Evolutionary conservation across 2,113 vertebrate species (phyloP), one percentile per base, ranked within the genome.

Genomic region (Cinclus mexicanus): DNA sequence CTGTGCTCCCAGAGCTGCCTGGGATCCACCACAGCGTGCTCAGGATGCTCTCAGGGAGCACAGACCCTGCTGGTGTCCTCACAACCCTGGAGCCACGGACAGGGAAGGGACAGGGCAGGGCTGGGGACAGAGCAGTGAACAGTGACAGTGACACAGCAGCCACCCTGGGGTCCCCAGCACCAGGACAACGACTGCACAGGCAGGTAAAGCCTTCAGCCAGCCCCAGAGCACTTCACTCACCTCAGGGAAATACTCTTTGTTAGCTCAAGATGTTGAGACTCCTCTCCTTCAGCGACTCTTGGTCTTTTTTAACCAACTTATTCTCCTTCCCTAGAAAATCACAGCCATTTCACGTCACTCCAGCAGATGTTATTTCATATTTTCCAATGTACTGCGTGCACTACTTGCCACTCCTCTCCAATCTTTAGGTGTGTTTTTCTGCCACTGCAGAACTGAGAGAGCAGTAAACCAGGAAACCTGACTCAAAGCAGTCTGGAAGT

Each of bases 91-190:
- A 29, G 42, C 17, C 17, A 44, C 42, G 19, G 52, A 6, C 0
- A 4, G 53, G 18, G 28, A 14, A 44, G 0, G 25, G 42, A 31
- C 52, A 39, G 3, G 53, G 12, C 26, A 42, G 86, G 42, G 24
- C 63, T 12, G 50, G 23, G 81, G 24, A 69, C 41, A n/a, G 21
- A 14, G 44, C 17, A 50, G 37, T 1, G 4, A 33, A 12, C 1
- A 37, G 35, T 37, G 35, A 12, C 1, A 37, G 35, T 37, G 35
- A 37, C 35, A 37, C 35, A 37, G 35, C 35, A 19, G 16, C 13
- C 47, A 16, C 37, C 12, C 1, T 1, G 1, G 8, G 2, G 52
- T 2, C 4, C 10, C 0, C 11, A 25, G 5, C 46, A 10, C 28
- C 35, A 74, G 56, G 8, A 37, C 35, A 37, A 37, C 35, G 35